phyloP scores from a whole-genome alignment of 2,113 vertebrate genomes.

The Nyctereutes procyonoides region DNA sequence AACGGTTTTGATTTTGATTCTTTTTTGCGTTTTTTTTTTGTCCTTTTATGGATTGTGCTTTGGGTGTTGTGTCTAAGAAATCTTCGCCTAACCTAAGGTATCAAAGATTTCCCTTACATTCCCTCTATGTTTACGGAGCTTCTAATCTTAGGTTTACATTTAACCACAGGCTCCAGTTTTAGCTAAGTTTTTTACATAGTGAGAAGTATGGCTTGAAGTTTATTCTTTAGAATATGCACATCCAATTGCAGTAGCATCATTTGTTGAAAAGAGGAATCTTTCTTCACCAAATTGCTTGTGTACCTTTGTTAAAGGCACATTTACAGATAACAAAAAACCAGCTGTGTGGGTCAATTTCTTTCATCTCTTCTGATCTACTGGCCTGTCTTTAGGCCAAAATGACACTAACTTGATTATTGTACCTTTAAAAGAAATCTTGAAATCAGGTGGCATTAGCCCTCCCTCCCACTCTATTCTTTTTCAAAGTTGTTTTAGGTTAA shows the following conservation, averaged over 20 bases:
- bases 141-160: not conserved
- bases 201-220: not conserved
- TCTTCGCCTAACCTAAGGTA: not conserved
- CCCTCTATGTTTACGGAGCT: not conserved
- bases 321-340: not conserved
- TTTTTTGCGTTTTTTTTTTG: not conserved
- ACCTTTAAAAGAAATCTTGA: not conserved
- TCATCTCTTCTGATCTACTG: not conserved
- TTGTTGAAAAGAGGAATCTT: not conserved
- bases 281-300: not conserved
- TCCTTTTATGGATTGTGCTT: not conserved
- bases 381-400: not conserved
- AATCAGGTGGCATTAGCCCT: not conserved
- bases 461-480: not conserved
- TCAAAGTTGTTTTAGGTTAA: not conserved
- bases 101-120: not conserved
- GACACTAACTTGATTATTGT: not conserved
- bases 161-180: not conserved
- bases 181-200: not conserved
- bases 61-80: not conserved
- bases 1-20: not conserved
- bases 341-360: not conserved
- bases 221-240: not conserved
- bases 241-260: not conserved
- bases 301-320: not conserved